Percentiles rank a stretch among this genome's conserved stretches.
phyloP scores from a whole-genome alignment of 2,888 invertebrate species.

The Heteropelma amictum region DNA sequence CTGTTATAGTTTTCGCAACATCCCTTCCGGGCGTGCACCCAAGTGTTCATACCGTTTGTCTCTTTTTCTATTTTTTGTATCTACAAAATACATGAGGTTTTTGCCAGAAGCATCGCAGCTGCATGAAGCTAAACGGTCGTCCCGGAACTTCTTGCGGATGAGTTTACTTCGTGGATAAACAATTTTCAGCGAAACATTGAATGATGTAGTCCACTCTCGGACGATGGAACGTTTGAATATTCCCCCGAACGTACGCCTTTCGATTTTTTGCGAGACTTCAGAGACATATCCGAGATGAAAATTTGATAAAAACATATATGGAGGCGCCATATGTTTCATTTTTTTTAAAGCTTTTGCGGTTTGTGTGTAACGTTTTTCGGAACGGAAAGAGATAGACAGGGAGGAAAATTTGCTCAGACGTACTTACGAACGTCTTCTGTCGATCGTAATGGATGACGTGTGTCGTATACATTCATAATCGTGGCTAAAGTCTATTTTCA shows the following conservation, averaged over 20 bases:
- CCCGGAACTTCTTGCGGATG: conserved; percentile 43
- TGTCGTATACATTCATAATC: conserved; percentile 1
- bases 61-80: background rate
- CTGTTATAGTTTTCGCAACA: conserved; percentile 49
- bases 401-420: conserved; percentile 32
- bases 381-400: background rate
- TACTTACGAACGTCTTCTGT: conserved; percentile 14
- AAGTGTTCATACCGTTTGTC: background rate
- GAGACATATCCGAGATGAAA: no score
- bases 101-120: conserved; percentile 5
- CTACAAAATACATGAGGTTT: conserved; percentile 20
- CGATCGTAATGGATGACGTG: conserved; percentile 22
- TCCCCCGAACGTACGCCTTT: no score
- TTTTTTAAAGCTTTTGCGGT: background rate
- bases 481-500: conserved; percentile 26
- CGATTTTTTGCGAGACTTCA: no score
- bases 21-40: conserved; percentile 35
- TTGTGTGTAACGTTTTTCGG: background rate
- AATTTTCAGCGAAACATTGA: background rate
- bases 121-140: conserved; percentile 39
- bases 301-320: background rate
- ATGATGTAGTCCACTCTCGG: no score
- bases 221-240: no score
- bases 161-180: background rate
- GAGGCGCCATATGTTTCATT: background rate